Conservation (phyloP, 1,140 invertebrate genomes). For the Cyphomyrmex costatus region DNA sequence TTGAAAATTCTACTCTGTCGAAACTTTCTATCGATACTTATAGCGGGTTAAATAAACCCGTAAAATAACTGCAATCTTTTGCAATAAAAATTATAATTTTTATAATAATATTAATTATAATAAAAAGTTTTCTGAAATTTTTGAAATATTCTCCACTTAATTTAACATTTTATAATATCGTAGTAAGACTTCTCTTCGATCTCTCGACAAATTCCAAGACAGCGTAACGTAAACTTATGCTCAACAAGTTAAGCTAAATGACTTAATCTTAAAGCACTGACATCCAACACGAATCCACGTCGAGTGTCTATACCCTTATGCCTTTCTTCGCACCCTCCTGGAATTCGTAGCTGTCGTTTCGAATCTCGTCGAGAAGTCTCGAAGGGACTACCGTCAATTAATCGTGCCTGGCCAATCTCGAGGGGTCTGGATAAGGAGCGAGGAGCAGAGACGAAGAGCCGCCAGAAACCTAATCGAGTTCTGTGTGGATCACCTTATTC, state of each 20-base stretch:
- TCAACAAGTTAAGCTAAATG: constrained; percentile 62
- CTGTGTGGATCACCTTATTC: constrained; percentile 57
- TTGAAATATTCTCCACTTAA: background rate
- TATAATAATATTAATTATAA: background rate
- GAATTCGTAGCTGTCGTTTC: constrained; percentile 77
- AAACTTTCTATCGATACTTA: background rate
- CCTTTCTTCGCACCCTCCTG: constrained; percentile 75
- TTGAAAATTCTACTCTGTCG: background rate
- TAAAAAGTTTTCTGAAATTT: background rate
- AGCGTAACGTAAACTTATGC: background rate
- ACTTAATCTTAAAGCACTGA: constrained; percentile 55
- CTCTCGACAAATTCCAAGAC: constrained; percentile 43
- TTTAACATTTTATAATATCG: background rate
- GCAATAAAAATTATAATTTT: background rate
- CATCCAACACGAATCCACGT: constrained; percentile 47
- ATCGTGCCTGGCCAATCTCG: constrained; percentile 79
- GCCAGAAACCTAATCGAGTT: constrained; percentile 80
- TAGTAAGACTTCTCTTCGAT: background rate
- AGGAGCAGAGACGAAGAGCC: constrained; percentile 56
- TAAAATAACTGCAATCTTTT: background rate
- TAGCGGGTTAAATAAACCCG: background rate
- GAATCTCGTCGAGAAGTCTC: constrained; percentile 76
- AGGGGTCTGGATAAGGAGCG: constrained; percentile 67
- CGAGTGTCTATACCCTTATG: constrained; percentile 59
- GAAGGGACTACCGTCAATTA: constrained; percentile 79